These are phyloP conservation scores for Mohoua ochrocephala DNA, from an alignment of 2,113 vertebrate genomes.

Conservation along the genomic window DNA sequence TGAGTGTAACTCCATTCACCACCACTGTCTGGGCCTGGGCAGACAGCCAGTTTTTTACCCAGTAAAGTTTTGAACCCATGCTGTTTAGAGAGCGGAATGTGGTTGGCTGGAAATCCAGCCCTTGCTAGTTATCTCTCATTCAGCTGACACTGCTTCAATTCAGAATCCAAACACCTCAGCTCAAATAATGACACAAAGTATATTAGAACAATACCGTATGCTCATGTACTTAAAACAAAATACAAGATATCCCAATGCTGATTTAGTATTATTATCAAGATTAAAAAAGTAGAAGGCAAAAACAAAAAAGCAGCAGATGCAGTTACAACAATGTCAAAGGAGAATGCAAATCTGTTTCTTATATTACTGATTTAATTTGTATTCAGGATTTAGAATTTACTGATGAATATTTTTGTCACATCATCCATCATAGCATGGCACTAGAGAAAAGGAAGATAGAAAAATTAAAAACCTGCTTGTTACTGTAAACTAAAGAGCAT, in stretches of 20 bases:
- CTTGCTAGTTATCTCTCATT: not conserved
- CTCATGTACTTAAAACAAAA: not conserved
- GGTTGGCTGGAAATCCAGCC: not conserved
- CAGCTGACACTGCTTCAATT: not conserved
- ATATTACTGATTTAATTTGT: constrained; percentile 37
- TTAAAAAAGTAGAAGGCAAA: not conserved
- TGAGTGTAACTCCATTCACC: not conserved
- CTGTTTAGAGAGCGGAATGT: accelerated
- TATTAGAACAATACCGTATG: not conserved
- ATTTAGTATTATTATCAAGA: not conserved
- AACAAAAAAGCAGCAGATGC: not conserved
- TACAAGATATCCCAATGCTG: not conserved
- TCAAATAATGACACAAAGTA: not conserved
- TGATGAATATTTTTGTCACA: constrained; percentile 32
- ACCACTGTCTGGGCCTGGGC: no score
- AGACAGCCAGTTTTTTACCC: not conserved
- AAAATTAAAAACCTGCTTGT: constrained; percentile 57
- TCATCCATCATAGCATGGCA: constrained; percentile 29
- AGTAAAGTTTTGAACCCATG: not conserved
- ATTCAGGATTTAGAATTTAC: constrained; percentile 30
- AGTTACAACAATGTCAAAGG: not conserved
- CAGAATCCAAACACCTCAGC: not conserved
- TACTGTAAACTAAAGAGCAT: constrained; percentile 48
- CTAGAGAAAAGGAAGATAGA: not conserved
- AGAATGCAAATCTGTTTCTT: not conserved